A percentile compares a stretch with the other conserved stretches of the same genome.
Evolutionary conservation across 2,888 invertebrate species (phyloP).

Genomic region (Drosophila ustulata): DNA sequence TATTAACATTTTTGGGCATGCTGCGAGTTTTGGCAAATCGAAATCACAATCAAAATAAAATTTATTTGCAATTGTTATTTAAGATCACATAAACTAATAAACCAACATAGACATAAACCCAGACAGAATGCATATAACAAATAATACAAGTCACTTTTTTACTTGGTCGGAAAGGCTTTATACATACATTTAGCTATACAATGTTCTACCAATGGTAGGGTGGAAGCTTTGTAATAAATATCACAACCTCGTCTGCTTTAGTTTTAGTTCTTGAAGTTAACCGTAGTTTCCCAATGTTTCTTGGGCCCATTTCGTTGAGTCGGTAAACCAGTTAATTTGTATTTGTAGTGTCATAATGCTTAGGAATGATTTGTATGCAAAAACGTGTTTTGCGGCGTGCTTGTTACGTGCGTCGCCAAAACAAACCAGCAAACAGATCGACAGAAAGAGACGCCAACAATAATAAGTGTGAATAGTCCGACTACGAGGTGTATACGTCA

Average conservation of each 20-base stretch:
- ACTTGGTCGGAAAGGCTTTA: too few species aligned
- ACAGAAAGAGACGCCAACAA: conserved; percentile 19
- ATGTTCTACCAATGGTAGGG: too few species aligned
- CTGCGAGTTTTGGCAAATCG: too few species aligned
- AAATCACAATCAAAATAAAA: too few species aligned
- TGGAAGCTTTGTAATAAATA: too few species aligned
- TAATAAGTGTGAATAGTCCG: conserved; percentile 36
- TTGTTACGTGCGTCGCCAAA: conserved; percentile 51
- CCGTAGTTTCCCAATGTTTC: neutral
- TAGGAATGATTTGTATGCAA: conserved; percentile 64
- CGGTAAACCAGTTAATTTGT: conserved; percentile 37
- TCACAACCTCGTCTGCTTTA: neutral
- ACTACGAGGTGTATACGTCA: conserved; percentile 66
- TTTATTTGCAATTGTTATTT: too few species aligned
- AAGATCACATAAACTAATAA: too few species aligned
- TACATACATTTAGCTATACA: too few species aligned
- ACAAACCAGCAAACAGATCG: conserved; percentile 21
- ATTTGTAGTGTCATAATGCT: conserved; percentile 2
- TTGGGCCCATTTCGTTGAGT: neutral
- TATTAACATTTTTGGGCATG: neutral
- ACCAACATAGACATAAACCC: too few species aligned
- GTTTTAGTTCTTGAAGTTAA: neutral
- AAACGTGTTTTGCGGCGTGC: conserved; percentile 69
- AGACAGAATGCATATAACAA: too few species aligned
- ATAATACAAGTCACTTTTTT: too few species aligned